Evolutionary conservation across 2,113 vertebrate species (phyloP).

Genomic region (Actenoides hombroni): DNA sequence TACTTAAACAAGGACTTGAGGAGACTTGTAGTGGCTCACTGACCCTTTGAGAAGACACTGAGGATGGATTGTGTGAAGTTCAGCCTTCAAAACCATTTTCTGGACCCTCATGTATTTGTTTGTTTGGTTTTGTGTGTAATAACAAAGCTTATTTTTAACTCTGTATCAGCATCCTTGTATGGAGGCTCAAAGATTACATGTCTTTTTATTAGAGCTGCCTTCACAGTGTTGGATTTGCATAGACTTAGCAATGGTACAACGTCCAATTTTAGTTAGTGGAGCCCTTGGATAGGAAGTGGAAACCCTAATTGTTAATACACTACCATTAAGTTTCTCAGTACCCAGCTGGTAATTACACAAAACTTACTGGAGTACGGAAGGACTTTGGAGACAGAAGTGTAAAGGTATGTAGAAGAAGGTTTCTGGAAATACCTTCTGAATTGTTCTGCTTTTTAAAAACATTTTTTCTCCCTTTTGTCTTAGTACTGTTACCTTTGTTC

Average conservation of each 20-base stretch:
- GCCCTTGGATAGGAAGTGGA: constrained; percentile 8
- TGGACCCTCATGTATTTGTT: neutral
- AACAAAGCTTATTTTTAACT: neutral
- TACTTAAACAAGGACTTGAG: neutral
- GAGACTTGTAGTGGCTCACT: neutral
- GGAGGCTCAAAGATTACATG: neutral
- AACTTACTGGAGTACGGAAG: neutral
- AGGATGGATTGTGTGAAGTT: neutral
- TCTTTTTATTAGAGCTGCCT: neutral
- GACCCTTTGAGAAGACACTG: neutral
- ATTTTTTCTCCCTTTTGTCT: neutral
- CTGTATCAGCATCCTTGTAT: neutral
- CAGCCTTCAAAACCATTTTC: neutral
- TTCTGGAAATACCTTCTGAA: neutral
- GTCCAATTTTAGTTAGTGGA: neutral
- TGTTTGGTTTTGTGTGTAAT: neutral
- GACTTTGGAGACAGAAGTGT: neutral
- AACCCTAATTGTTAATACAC: neutral
- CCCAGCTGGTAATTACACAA: neutral
- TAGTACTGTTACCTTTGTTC: neutral
- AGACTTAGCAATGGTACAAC: neutral
- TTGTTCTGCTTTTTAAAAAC: neutral
- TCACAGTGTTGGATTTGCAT: neutral
- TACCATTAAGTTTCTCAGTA: neutral
- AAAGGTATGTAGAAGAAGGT: neutral